Percentiles rank a stretch among this genome's conserved stretches.
phyloP scores from a whole-genome alignment of 2,113 vertebrate species.

The Crotalus tigris region DNA sequence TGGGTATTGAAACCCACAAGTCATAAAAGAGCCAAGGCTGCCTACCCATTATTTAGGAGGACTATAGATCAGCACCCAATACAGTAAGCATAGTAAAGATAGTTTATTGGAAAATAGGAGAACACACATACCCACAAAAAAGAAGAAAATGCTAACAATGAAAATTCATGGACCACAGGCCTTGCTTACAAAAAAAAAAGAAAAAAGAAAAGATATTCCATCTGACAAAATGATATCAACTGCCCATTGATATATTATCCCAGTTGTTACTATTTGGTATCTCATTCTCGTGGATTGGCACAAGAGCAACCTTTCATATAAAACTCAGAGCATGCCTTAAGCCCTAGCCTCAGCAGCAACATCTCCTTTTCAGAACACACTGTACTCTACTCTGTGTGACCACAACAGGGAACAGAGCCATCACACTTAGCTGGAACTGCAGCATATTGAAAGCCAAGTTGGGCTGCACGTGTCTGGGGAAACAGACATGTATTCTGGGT shows the following conservation, averaged over 20 bases:
- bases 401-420: constrained; percentile 50
- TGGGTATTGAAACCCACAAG: too few relatives aligned
- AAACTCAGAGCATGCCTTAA: constrained; percentile 49
- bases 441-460: constrained; percentile 62
- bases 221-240: not conserved
- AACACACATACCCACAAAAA: not conserved
- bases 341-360: constrained; percentile 59
- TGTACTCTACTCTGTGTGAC: constrained; percentile 61
- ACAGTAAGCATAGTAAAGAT: not conserved
- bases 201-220: not conserved
- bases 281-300: not conserved
- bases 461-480: constrained; percentile 58
- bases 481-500: constrained; percentile 53
- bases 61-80: not conserved
- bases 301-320: not conserved
- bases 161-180: not conserved
- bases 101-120: not conserved
- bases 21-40: too few relatives aligned
- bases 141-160: not conserved
- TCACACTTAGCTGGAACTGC: constrained; percentile 56
- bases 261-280: not conserved
- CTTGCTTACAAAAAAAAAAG: constrained; percentile 39
- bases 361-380: constrained; percentile 60
- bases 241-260: not conserved
- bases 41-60: not conserved